Conservation (phyloP, 2,888 invertebrate species). For the Drosophila austrosaltans region DNA sequence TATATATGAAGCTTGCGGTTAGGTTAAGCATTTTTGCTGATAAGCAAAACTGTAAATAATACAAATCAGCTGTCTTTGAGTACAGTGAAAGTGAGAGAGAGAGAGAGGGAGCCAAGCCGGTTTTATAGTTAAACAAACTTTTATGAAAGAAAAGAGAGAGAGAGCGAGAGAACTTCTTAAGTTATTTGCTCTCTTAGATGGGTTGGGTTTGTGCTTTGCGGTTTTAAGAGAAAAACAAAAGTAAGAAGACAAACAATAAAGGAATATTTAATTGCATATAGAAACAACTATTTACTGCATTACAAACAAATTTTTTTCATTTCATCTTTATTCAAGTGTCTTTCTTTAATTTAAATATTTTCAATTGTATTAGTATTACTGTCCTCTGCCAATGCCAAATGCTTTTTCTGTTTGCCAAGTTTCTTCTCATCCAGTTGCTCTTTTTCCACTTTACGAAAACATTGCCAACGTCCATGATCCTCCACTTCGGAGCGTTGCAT, state of each 20-base stretch:
- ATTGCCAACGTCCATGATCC: constrained; percentile 70
- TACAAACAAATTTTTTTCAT: neutral
- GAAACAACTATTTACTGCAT: neutral
- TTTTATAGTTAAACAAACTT: neutral
- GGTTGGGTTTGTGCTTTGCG: no score
- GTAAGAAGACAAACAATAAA: neutral
- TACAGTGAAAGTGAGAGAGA: neutral
- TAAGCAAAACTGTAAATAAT: neutral
- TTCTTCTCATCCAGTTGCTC: constrained; percentile 74
- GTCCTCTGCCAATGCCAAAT: constrained; percentile 40
- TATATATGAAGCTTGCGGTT: neutral
- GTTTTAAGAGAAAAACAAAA: neutral
- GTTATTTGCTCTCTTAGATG: neutral
- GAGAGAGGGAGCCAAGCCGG: neutral
- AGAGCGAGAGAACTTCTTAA: neutral
- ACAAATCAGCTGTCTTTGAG: neutral
- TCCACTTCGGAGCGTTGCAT: constrained; percentile 75
- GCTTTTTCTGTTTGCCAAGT: constrained; percentile 64
- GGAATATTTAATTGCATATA: neutral
- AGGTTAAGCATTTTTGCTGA: neutral
- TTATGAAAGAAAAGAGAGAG: neutral
- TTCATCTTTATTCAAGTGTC: neutral
- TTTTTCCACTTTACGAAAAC: constrained; percentile 72
- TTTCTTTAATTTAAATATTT: neutral
- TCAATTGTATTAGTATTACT: neutral